Evolutionary conservation across 1,140 invertebrate species (phyloP).

Genomic region (Colletes gigas): DNA sequence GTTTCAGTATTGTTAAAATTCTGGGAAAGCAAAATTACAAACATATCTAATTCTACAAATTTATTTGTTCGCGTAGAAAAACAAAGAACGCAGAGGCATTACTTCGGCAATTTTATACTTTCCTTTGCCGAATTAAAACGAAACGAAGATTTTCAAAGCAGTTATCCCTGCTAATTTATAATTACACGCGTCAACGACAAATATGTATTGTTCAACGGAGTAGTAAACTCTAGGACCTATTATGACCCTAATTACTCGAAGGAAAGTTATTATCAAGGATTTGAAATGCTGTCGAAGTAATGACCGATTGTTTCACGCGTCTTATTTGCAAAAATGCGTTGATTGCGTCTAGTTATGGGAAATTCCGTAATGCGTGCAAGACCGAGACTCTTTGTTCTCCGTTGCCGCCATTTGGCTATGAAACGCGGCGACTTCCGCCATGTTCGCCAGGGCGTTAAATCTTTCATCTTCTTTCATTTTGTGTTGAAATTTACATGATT

Average conservation of each 20-base stretch:
- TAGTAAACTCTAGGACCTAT: too few relatives aligned
- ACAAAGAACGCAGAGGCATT: too few relatives aligned
- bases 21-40: too few relatives aligned
- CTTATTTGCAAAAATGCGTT: background rate
- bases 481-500: background rate
- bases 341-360: background rate
- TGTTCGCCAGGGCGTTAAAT: conserved; percentile 21
- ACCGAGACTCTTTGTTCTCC: conserved; percentile 25
- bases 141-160: too few relatives aligned
- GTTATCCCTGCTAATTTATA: too few relatives aligned
- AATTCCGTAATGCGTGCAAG: background rate
- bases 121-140: too few relatives aligned
- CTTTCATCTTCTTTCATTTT: background rate
- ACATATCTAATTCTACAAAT: too few relatives aligned
- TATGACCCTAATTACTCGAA: background rate
- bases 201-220: too few relatives aligned
- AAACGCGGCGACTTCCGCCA: conserved; percentile 17
- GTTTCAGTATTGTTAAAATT: too few relatives aligned
- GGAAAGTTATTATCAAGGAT: background rate
- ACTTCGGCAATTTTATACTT: too few relatives aligned
- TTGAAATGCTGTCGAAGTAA: background rate
- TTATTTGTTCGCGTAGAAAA: too few relatives aligned
- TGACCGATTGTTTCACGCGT: background rate
- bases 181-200: too few relatives aligned
- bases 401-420: conserved; percentile 16